phyloP scores from a whole-genome alignment of 2,888 invertebrate species.

The Hetaerina titia region DNA sequence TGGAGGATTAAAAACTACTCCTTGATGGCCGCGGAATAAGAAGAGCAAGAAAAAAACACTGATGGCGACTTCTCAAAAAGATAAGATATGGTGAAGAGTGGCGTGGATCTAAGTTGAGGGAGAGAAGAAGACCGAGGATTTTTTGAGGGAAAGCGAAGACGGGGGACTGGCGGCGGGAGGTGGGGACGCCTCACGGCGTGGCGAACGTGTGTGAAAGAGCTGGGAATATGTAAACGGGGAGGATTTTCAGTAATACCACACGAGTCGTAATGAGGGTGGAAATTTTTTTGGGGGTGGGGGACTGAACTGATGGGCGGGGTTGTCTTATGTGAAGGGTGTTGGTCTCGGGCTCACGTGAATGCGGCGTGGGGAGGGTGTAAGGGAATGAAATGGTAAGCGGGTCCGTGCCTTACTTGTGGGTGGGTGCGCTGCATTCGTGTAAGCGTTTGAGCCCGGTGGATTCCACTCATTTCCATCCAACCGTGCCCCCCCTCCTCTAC shows the following conservation, averaged over 20 bases:
- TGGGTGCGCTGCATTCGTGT: too few species aligned
- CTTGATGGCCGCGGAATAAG: slow-evolving; percentile 23
- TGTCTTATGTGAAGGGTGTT: not conserved
- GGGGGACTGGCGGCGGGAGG: not conserved
- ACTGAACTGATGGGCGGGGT: not conserved
- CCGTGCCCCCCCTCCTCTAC: not conserved
- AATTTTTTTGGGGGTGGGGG: not conserved
- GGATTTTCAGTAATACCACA: not conserved
- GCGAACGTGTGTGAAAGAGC: not conserved
- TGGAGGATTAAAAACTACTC: slow-evolving; percentile 50
- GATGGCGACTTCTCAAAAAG: slow-evolving; percentile 18
- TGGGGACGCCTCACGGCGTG: not conserved
- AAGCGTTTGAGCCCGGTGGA: not conserved
- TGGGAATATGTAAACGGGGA: not conserved
- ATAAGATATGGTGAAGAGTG: slow-evolving; percentile 44
- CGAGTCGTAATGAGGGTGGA: not conserved
- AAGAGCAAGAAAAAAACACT: not conserved
- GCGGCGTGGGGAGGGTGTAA: not conserved
- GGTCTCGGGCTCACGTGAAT: not conserved
- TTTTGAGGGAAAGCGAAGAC: not conserved
- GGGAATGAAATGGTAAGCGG: slow-evolving; percentile 10
- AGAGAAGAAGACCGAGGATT: not conserved
- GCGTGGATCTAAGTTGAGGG: not conserved
- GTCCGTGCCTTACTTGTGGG: not conserved
- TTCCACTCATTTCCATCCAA: not conserved